Evolutionary conservation across 2,888 invertebrate genomes (phyloP).

Genomic region (Alloscopus bannaensis): DNA sequence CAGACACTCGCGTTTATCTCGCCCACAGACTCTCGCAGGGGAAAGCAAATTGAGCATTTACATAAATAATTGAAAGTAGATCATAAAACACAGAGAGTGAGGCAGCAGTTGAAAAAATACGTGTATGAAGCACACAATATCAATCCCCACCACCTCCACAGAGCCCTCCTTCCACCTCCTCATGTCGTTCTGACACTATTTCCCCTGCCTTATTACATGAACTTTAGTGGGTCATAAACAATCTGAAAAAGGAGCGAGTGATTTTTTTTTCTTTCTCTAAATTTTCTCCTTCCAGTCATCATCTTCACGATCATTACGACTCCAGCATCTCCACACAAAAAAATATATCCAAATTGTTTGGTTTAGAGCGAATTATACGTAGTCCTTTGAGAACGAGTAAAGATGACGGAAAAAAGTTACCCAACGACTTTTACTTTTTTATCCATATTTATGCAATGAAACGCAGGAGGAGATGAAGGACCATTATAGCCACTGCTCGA

Average conservation of each 20-base stretch:
- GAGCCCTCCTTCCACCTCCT: not conserved
- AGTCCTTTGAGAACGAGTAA: no score
- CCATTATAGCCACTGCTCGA: no score
- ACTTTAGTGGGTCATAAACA: not conserved
- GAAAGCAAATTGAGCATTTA: constrained; percentile 19
- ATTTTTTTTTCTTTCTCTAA: not conserved
- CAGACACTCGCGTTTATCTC: not conserved
- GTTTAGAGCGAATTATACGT: no score
- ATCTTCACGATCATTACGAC: no score
- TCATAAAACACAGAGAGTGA: constrained; percentile 8
- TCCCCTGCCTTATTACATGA: not conserved
- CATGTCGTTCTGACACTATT: not conserved
- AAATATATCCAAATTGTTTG: no score
- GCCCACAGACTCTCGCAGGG: not conserved
- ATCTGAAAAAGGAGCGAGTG: not conserved
- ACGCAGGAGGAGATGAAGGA: constrained; percentile 3
- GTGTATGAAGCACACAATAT: not conserved
- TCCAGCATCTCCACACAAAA: no score
- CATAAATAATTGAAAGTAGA: constrained; percentile 20
- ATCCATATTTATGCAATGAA: not conserved
- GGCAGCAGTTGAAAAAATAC: not conserved
- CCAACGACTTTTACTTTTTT: no score
- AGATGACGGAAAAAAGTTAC: no score
- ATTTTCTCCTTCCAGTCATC: not conserved
- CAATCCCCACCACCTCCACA: no score